Evolutionary conservation across 2,113 vertebrate species (phyloP).

Genomic region (Hyla sarda): DNA sequence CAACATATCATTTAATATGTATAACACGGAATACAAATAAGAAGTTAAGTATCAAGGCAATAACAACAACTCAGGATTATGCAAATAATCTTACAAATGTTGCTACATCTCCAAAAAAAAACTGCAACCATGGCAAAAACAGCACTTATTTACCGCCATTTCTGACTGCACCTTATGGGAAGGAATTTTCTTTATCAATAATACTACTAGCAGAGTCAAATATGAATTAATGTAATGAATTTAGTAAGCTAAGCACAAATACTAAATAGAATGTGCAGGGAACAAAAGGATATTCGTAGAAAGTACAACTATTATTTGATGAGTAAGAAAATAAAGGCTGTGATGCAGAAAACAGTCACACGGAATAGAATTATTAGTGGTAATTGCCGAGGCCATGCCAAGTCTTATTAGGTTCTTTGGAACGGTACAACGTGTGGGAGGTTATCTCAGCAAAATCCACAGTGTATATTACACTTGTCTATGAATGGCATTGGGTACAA

Average conservation of each 20-base stretch:
- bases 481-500: not conserved
- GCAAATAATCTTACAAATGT: too few species aligned
- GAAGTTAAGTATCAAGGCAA: too few species aligned
- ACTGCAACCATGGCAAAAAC: too few species aligned
- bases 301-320: not conserved
- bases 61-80: too few species aligned
- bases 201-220: not conserved
- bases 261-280: not conserved
- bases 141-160: too few species aligned
- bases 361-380: slow-evolving; percentile 12
- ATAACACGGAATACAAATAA: not conserved
- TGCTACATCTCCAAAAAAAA: too few species aligned
- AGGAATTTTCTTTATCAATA: not conserved
- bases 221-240: not conserved
- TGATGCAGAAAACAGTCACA: not conserved
- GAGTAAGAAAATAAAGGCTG: slow-evolving; percentile 3
- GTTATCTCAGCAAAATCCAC: not conserved
- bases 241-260: not conserved
- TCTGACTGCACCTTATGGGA: not conserved
- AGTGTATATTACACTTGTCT: not conserved
- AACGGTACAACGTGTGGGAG: not conserved
- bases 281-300: slow-evolving; percentile 4
- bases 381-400: not conserved
- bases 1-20: not conserved
- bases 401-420: slow-evolving; percentile 1